Conservation (phyloP, 1,140 invertebrate genomes). For the Diabrotica virgifera region DNA sequence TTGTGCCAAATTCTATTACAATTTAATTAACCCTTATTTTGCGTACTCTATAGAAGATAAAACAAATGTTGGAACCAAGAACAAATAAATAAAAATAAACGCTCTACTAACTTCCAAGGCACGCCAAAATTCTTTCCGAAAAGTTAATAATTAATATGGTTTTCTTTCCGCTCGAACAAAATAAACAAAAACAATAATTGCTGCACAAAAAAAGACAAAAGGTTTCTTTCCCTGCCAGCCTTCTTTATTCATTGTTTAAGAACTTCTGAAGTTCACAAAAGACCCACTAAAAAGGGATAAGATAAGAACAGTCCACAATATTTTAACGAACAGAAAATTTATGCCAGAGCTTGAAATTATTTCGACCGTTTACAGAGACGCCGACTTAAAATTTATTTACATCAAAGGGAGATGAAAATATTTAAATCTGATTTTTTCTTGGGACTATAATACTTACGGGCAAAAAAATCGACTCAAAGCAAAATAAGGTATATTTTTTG, state of each 20-base stretch:
- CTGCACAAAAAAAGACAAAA: slow-evolving; percentile 1
- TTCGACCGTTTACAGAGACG: too few relatives aligned
- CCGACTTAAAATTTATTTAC: too few relatives aligned
- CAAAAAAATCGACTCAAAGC: too few relatives aligned
- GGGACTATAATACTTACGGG: too few relatives aligned
- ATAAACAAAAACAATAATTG: slow-evolving; percentile 1
- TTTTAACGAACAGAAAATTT: slow-evolving; percentile 1
- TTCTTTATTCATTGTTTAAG: slow-evolving; percentile 1
- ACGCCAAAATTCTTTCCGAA: background rate
- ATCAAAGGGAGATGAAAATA: too few relatives aligned
- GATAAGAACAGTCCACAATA: background rate
- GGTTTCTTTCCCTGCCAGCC: background rate
- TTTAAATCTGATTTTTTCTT: too few relatives aligned
- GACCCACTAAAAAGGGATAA: background rate
- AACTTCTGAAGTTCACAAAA: background rate
- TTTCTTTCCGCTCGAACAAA: background rate
- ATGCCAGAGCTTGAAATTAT: background rate
- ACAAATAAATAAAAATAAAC: background rate
- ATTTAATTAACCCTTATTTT: too few relatives aligned
- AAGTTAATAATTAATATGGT: background rate
- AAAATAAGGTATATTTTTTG: too few relatives aligned
- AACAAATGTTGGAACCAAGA: background rate
- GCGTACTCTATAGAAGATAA: too few relatives aligned
- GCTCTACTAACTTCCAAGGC: background rate
- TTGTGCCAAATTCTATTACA: too few relatives aligned